Evolutionary conservation across 2,888 invertebrate genomes (phyloP).

Genomic region (Chrysolina americana): DNA sequence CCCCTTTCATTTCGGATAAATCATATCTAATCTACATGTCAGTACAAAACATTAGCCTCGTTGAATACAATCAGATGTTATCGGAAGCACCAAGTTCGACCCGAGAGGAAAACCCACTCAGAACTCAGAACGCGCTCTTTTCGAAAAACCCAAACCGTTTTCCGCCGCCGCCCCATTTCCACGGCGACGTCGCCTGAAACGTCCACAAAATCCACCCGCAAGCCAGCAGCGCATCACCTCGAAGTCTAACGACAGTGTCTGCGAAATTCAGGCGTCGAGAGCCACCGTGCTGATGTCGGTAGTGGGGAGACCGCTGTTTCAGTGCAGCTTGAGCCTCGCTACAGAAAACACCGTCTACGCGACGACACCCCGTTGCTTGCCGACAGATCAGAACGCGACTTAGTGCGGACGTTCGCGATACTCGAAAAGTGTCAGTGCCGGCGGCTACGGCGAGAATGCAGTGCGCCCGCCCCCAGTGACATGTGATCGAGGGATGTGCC

Average conservation of each 20-base stretch:
- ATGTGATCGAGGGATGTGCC: constrained; percentile 40
- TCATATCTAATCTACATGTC: no score
- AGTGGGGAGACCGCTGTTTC: constrained; percentile 60
- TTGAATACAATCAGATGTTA: no score
- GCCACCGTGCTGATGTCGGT: constrained; percentile 51
- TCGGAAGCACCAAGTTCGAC: no score
- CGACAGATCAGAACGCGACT: neutral
- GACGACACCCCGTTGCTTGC: constrained; percentile 45
- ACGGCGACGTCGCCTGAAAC: neutral
- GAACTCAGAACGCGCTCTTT: no score
- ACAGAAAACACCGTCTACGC: constrained; percentile 61
- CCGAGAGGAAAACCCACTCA: no score
- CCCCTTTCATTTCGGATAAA: no score
- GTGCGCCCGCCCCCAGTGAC: constrained; percentile 33
- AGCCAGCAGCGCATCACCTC: neutral
- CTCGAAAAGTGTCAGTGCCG: neutral
- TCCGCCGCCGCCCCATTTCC: neutral
- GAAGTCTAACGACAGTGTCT: constrained; percentile 15
- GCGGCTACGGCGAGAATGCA: neutral
- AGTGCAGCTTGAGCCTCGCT: constrained; percentile 67
- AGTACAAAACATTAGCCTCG: no score
- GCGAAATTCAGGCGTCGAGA: constrained; percentile 50
- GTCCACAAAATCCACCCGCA: constrained; percentile 21
- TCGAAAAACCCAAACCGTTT: no score
- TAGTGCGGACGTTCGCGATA: neutral